These are phyloP conservation scores for Australoheros facetus DNA, from an alignment of 2,797 vertebrate genomes.

Conservation along the genomic window DNA sequence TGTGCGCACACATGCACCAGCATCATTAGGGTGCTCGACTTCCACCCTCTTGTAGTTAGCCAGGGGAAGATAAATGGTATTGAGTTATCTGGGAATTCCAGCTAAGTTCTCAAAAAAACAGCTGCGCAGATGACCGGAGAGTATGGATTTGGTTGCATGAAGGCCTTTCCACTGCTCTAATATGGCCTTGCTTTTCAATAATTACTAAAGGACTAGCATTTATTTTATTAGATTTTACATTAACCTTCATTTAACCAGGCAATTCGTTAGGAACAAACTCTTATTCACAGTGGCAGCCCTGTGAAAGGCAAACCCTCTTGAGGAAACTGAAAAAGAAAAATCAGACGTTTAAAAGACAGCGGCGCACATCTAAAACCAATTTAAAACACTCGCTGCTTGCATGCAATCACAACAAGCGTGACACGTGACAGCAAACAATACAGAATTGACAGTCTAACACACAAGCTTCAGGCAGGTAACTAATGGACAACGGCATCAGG, in stretches of 20 bases:
- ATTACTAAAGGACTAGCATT: not conserved
- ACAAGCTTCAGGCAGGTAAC: not conserved
- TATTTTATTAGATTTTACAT: not conserved
- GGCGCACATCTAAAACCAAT: not conserved
- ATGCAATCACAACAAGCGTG: not conserved
- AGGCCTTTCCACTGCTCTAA: not conserved
- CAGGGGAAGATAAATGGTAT: constrained; percentile 46
- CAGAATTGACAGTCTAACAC: not conserved
- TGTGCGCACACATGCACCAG: constrained; percentile 1
- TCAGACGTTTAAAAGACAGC: not conserved
- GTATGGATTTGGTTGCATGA: not conserved
- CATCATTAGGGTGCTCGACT: constrained; percentile 39
- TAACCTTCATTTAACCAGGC: not conserved
- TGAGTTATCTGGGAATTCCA: constrained; percentile 42
- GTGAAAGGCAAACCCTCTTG: not conserved
- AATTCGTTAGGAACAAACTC: not conserved
- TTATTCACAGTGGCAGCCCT: constrained; percentile 1
- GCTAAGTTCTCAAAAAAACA: constrained; percentile 2
- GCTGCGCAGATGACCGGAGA: not conserved
- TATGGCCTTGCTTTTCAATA: constrained; percentile 9
- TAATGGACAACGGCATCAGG: not conserved
- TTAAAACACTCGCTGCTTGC: not conserved
- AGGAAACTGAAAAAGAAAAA: not conserved
- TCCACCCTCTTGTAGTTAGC: constrained; percentile 25
- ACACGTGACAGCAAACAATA: not conserved